Evolutionary conservation across 2,113 vertebrate genomes (phyloP), one percentile per base, ranked within the genome.

Genomic region (Tonatia bakeri): DNA sequence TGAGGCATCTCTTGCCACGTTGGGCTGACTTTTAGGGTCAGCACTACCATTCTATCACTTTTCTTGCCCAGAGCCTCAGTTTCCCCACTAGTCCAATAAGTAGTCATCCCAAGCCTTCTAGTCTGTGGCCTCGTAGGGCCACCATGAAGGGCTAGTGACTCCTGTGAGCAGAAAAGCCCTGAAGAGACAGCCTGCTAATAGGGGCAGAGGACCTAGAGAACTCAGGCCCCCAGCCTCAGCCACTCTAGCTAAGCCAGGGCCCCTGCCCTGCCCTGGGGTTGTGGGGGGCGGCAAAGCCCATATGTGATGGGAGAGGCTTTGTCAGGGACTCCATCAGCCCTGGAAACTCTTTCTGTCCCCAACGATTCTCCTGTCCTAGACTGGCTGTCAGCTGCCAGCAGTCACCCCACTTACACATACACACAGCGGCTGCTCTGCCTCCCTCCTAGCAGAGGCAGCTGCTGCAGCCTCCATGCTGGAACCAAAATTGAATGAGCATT

Each of bases 401-500:
- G 24, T 56, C 80, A 67, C 94, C 52, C n/a, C 69, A n/a, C 45
- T 26, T 22, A 33, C 45, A 47, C 38, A n/a, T 16, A 54, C 56
- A 67, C 65, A 24, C 65, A 76, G 56, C 22, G 14, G 12, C 69
- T 9, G 15, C 85, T 76, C 94, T 19, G 1, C 38, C 80, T 90
- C 61, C 77, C 80, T 65, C 33, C 65, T 1, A 75, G 82, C 88
- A 65, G 83, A 85, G 45, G 75, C 96, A 96, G 96, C 97, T 97
- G 96, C 96, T 75, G 11, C 0, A 1, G 93, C 92, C 96, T 95
- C 95, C 77, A 79, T 79, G 87, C 95, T 93, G 79, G 64, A 94
- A 95, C 75, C 87, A 75, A 92, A 96, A 87, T 22, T 96, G 96
- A 97, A 97, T 91, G 95, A 96, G 77, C 75, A 40, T 91, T 94